phyloP scores from a whole-genome alignment of 2,888 invertebrate genomes.

The Cantharis rufa region DNA sequence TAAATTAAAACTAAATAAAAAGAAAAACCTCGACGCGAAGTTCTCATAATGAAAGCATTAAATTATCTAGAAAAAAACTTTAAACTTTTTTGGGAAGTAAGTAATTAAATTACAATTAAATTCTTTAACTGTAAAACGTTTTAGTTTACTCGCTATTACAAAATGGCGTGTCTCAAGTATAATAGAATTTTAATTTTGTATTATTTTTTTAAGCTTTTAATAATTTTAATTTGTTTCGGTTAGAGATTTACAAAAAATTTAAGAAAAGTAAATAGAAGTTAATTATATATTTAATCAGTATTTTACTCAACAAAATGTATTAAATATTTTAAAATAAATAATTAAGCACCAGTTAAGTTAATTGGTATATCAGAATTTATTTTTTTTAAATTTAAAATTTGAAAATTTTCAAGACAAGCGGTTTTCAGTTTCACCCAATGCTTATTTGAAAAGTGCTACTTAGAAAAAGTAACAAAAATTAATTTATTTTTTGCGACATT shows the following conservation, averaged over 20 bases:
- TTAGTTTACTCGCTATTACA: conserved; percentile 12
- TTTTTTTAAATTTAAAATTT: too few species aligned
- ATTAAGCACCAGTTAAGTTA: too few species aligned
- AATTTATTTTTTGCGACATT: too few species aligned
- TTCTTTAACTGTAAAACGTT: conserved; percentile 18
- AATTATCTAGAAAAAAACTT: conserved; percentile 19
- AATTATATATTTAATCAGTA: not conserved
- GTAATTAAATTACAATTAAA: conserved; percentile 25
- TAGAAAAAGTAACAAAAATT: too few species aligned
- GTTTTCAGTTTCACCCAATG: too few species aligned
- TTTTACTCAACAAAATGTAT: too few species aligned
- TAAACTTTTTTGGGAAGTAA: conserved; percentile 15
- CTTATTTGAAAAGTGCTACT: too few species aligned
- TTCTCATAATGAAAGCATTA: conserved; percentile 7
- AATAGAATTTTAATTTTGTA: not conserved
- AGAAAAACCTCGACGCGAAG: not conserved
- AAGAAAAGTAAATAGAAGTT: not conserved
- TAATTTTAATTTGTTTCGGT: not conserved
- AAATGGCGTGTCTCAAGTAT: not conserved
- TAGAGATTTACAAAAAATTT: not conserved
- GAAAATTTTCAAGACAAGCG: too few species aligned
- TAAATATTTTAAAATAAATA: too few species aligned
- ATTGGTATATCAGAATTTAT: too few species aligned
- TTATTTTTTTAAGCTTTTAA: not conserved
- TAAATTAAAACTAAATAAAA: not conserved